These are phyloP conservation scores for Drosophila parvula DNA, from an alignment of 1,140 invertebrate genomes.

Conservation along the genomic window DNA sequence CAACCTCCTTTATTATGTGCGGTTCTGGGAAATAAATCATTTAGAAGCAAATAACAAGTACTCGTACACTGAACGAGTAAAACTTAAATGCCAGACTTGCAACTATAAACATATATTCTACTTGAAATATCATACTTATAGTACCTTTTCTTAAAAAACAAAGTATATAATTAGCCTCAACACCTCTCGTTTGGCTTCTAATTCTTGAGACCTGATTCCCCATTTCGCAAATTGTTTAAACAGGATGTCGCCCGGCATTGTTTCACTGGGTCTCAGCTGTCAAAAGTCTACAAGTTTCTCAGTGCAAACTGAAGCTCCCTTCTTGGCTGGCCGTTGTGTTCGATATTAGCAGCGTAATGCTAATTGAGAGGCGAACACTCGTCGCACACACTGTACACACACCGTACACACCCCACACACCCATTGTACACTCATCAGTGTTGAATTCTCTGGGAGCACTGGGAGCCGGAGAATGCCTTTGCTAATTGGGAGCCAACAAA, in stretches of 20 bases:
- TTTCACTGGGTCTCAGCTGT: slow-evolving; percentile 24
- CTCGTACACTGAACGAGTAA: slow-evolving; percentile 1
- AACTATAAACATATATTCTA: too few relatives aligned
- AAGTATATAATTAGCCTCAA: too few relatives aligned
- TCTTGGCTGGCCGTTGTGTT: slow-evolving; percentile 5
- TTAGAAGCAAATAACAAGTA: neutral
- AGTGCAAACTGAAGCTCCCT: slow-evolving; percentile 1
- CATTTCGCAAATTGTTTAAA: slow-evolving; percentile 8
- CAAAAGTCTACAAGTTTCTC: neutral
- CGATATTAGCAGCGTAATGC: slow-evolving; percentile 47
- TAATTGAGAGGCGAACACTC: slow-evolving; percentile 42
- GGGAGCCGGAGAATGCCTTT: slow-evolving; percentile 23
- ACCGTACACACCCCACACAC: neutral
- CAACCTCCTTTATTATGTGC: neutral
- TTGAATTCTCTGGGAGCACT: slow-evolving; percentile 6
- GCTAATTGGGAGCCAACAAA: slow-evolving; percentile 49
- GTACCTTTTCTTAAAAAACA: too few relatives aligned
- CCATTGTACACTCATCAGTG: slow-evolving; percentile 7
- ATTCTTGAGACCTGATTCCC: slow-evolving; percentile 13
- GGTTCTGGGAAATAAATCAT: slow-evolving; percentile 28
- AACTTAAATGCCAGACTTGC: too few relatives aligned
- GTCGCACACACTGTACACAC: slow-evolving; percentile 8
- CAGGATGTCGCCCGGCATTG: slow-evolving; percentile 14
- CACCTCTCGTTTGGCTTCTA: slow-evolving; percentile 2
- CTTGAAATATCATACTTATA: too few relatives aligned